These are phyloP conservation scores for Pseudococcus jackbeardsleyi DNA, from an alignment of 2,888 invertebrate species.

Conservation along the genomic window DNA sequence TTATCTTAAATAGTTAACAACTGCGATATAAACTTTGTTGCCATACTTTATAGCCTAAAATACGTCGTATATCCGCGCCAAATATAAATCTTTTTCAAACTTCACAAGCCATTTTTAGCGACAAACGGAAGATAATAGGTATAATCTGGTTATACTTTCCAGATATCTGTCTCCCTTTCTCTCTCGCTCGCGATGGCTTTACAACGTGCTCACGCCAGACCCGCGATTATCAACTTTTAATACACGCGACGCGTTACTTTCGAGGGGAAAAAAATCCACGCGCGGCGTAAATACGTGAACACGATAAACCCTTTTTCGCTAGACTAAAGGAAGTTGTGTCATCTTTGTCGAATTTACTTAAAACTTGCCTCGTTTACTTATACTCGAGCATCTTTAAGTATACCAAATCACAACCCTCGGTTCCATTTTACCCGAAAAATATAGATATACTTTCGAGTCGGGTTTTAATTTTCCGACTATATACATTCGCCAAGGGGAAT, in stretches of 20 bases:
- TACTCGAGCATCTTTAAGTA: background rate
- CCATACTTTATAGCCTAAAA: conserved; percentile 44
- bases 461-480: conserved; percentile 38
- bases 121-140: conserved; percentile 44
- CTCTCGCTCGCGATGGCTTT: background rate
- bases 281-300: conserved; percentile 16
- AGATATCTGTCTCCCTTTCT: background rate
- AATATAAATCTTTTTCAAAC: conserved; percentile 30
- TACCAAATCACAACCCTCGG: conserved; percentile 18
- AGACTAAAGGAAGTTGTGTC: conserved; percentile 18
- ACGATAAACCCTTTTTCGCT: conserved; percentile 33
- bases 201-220: background rate
- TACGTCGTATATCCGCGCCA: conserved; percentile 35
- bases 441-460: background rate
- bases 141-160: conserved; percentile 24
- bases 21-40: conserved; percentile 41
- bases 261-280: background rate
- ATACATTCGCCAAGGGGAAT: conserved; percentile 10
- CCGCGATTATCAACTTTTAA: conserved; percentile 20
- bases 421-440: background rate
- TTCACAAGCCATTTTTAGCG: conserved; percentile 40
- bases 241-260: background rate
- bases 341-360: conserved; percentile 39
- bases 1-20: conserved; percentile 48
- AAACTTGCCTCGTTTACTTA: conserved; percentile 28